Percentiles rank a stretch among this genome's conserved stretches.
These are phyloP conservation scores for Spinibarbus caldwelli DNA, from an alignment of 2,797 vertebrate species.

Conservation along the genomic window DNA sequence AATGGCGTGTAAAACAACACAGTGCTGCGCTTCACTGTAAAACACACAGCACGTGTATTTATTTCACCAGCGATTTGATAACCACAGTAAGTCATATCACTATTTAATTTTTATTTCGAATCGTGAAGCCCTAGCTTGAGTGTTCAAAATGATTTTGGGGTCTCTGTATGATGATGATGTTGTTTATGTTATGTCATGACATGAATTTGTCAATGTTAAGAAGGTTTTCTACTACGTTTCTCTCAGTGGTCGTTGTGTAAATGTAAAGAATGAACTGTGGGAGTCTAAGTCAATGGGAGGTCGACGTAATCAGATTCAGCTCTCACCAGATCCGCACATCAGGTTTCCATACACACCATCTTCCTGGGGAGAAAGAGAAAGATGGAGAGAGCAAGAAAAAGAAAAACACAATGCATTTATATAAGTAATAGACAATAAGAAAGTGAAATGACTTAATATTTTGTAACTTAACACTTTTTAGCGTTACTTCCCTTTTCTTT, in stretches of 20 bases:
- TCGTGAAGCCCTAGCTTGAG: neutral
- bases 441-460: conserved; percentile 48
- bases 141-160: neutral
- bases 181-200: neutral
- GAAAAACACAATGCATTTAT: neutral
- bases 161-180: neutral
- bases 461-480: conserved; percentile 41
- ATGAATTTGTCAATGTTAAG: neutral
- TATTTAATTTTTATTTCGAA: neutral
- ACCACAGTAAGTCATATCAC: too few relatives aligned
- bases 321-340: conserved; percentile 81
- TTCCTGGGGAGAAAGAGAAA: conserved; percentile 62
- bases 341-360: conserved; percentile 78
- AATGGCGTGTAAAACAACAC: neutral
- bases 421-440: conserved; percentile 29
- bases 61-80: neutral
- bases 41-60: neutral
- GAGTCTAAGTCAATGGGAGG: too few relatives aligned
- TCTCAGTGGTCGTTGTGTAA: conserved; percentile 28
- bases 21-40: neutral
- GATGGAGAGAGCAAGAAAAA: conserved; percentile 1
- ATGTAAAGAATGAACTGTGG: neutral
- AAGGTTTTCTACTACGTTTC: neutral
- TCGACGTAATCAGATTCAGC: too few relatives aligned
- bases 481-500: conserved; percentile 49